phyloP scores from a whole-genome alignment of 2,113 vertebrate genomes.

The Hydropotes inermis region DNA sequence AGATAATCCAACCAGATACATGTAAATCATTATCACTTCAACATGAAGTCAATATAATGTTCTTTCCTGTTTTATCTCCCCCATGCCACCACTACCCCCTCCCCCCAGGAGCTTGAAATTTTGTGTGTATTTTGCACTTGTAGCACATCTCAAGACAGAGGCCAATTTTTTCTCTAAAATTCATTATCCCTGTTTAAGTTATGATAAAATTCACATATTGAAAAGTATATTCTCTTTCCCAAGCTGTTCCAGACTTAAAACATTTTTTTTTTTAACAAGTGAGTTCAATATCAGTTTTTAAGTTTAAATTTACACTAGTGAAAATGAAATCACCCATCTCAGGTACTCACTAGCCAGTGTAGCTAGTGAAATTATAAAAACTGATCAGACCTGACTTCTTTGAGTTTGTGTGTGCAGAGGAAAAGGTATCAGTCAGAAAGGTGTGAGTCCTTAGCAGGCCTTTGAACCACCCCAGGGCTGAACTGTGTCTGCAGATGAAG shows the following conservation, averaged over 20 bases:
- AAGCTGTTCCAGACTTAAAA: background rate
- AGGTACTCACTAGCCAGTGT: background rate
- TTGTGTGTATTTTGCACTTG: background rate
- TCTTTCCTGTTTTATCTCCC: background rate
- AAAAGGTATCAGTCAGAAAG: rapidly evolving
- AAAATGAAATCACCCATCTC: background rate
- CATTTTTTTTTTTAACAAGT: background rate
- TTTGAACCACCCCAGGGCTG: rapidly evolving
- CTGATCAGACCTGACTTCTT: background rate
- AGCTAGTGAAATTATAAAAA: background rate
- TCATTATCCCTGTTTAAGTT: background rate
- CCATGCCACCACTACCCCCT: background rate
- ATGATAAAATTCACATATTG: background rate
- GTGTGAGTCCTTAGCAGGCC: background rate
- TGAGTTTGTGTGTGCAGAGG: no score
- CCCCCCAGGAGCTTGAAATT: background rate
- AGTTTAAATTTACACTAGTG: background rate
- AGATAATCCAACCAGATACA: background rate
- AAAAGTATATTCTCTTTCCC: background rate
- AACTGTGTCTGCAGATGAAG: rapidly evolving
- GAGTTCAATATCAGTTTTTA: background rate
- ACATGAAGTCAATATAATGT: background rate
- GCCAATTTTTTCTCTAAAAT: background rate
- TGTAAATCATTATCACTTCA: background rate
- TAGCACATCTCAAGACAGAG: background rate